Base-by-base conservation (phyloP, 2,113 vertebrate species). In the Cynopterus brachyotis region DNA sequence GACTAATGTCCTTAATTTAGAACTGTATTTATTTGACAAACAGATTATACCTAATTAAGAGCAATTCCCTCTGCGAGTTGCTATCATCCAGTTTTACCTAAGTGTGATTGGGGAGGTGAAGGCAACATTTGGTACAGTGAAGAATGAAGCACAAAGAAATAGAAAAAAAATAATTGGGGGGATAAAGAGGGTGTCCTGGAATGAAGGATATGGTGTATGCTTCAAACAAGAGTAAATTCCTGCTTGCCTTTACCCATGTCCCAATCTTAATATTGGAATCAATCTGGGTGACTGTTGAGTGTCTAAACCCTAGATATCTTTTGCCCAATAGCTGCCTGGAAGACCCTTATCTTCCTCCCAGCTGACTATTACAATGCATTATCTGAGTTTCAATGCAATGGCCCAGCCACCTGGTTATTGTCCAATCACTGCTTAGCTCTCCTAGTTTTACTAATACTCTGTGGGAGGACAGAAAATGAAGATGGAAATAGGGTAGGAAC, bases 21-120 rank as follows among this genome's bases (percentile, higher is more conserved):
- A 95, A 69, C 30, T 64, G 24, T 75, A 80, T 85, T 91, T 93
- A 62, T 91, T 94, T 96, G 64, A 94, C 88, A 79, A 59, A 64
- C 12, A 62, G 57, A 92, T 91, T 95, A 45, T 69, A 84, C 70
- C 70, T 94, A 79, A 83, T 50, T 67, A 89, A 88, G 45, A 95
- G n/a, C 30, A 87, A 83, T 90, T 60, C 50, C 59, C 50, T 80
- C 30, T 53, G 59, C 66, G 50, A 79, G 6, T 12, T 40, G 3
- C 66, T 84, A 40, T 32, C n/a, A 91, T 12, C 81, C 47, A 60
- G 15, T 81, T 86, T 95, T 72, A 53, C 67, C 73, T 93, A 35
- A 45, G 5, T 87, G 13, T 28, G 47, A 67, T 64, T 73, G 15
- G 19, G 37, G 60, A 84, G 37, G 40, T 57, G 19, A 88, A 94